A percentile compares a stretch with the other conserved stretches of the same genome.
Conservation (phyloP, 2,888 invertebrate species). For the Heterodera filipjevi region DNA sequence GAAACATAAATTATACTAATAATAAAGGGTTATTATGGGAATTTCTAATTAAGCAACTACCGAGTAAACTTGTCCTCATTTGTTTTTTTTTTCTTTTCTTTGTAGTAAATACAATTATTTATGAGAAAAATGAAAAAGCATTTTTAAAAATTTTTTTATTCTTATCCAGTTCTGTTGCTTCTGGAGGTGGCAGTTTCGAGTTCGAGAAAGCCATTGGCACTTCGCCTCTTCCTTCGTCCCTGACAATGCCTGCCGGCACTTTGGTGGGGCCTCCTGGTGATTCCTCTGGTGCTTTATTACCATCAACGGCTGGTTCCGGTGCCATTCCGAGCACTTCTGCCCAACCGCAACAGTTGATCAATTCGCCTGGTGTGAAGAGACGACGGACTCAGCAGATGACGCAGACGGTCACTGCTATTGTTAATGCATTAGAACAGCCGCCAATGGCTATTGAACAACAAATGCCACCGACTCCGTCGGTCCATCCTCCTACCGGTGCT, state of each 20-base stretch:
- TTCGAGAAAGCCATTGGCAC: conserved; percentile 24
- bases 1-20: too few relatives aligned
- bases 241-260: background rate
- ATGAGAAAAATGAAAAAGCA: too few relatives aligned
- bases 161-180: conserved; percentile 26
- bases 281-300: background rate
- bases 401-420: background rate
- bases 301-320: background rate
- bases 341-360: background rate
- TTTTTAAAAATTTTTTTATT: too few relatives aligned
- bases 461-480: background rate
- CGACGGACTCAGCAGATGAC: background rate
- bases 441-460: background rate
- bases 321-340: background rate
- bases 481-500: background rate
- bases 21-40: too few relatives aligned
- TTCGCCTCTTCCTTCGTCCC: background rate
- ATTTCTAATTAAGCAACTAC: too few relatives aligned
- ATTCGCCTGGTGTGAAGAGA: background rate
- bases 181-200: conserved; percentile 24
- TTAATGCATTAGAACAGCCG: background rate
- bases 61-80: too few relatives aligned
- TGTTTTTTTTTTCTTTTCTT: too few relatives aligned
- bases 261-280: background rate
- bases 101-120: too few relatives aligned